Evolutionary conservation across 2,888 invertebrate genomes (phyloP).

Genomic region (Himalopsyche anomala): DNA sequence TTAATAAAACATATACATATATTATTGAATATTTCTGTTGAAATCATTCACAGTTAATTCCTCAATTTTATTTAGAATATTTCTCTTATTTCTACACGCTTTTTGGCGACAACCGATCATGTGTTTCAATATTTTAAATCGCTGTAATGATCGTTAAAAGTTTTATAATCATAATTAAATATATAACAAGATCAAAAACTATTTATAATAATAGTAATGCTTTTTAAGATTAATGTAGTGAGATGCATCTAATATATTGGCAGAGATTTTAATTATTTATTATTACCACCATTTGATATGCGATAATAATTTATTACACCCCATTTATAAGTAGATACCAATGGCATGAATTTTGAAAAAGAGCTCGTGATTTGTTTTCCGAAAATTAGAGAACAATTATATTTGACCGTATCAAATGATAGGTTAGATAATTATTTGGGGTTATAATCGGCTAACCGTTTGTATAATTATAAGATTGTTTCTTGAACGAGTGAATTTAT

Average conservation of each 20-base stretch:
- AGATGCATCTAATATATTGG: not conserved
- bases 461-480: conserved; percentile 42
- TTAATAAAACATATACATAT: no score
- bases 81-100: no score
- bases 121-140: no score
- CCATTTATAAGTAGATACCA: not conserved
- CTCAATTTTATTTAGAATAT: no score
- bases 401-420: conserved; percentile 37
- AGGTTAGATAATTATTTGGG: conserved; percentile 33
- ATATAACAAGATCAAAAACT: no score
- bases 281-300: not conserved
- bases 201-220: no score
- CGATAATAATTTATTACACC: not conserved
- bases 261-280: not conserved
- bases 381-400: conserved; percentile 42
- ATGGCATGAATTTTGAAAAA: not conserved
- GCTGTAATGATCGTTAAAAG: no score
- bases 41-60: no score
- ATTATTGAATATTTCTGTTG: no score
- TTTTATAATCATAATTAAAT: no score
- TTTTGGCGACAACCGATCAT: no score
- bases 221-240: no score
- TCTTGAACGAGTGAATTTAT: conserved; percentile 28
- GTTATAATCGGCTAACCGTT: conserved; percentile 14
- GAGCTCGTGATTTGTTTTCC: conserved; percentile 1